Conservation (phyloP, 2,113 vertebrate species). For the Tyto alba region DNA sequence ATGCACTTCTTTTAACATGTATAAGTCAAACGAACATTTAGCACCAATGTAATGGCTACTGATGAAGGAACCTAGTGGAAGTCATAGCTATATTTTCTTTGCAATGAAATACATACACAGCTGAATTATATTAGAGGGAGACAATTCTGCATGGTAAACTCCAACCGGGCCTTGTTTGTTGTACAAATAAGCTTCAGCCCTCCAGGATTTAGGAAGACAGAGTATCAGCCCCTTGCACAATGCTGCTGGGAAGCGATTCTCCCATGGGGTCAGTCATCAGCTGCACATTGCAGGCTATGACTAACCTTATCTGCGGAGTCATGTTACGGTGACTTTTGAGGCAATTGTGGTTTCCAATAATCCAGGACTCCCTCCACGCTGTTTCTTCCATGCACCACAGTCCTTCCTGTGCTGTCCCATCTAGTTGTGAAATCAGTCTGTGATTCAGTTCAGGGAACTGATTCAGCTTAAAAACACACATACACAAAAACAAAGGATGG, state of each 20-base stretch:
- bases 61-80: neutral
- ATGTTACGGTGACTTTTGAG: neutral
- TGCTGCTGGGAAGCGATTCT: neutral
- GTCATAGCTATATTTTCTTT: neutral
- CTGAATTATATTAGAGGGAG: neutral
- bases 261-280: neutral
- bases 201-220: neutral
- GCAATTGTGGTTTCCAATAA: neutral
- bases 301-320: neutral
- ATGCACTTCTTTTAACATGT: neutral
- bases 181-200: slow-evolving; percentile 27
- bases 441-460: neutral
- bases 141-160: neutral
- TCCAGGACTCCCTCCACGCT: neutral
- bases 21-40: neutral
- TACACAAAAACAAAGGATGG: neutral
- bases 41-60: too few species aligned
- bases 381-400: neutral
- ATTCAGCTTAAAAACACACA: neutral
- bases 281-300: neutral
- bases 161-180: neutral
- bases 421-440: neutral
- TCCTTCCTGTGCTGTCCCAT: neutral
- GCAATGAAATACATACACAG: neutral
- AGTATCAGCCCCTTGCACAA: neutral